Evolutionary conservation across 2,888 invertebrate genomes (phyloP).

Genomic region (Rhogogaster chlorosoma): DNA sequence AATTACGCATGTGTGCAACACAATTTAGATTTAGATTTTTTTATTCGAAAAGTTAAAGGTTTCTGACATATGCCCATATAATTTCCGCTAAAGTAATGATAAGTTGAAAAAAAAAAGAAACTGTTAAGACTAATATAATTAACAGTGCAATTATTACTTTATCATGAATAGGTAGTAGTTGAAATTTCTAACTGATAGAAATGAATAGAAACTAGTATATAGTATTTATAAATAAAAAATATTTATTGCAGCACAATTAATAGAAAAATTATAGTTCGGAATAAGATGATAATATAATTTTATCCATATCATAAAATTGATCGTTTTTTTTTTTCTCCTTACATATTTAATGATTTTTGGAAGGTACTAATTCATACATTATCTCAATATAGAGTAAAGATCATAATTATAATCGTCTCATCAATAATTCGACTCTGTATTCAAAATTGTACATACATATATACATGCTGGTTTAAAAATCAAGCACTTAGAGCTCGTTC

Average conservation of each 20-base stretch:
- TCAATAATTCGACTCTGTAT: neutral
- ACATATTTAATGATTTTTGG: neutral
- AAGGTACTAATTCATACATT: slow-evolving; percentile 24
- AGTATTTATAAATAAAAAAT: slow-evolving; percentile 41
- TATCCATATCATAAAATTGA: slow-evolving; percentile 22
- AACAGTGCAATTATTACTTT: neutral
- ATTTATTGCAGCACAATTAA: slow-evolving; percentile 35
- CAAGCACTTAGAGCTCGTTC: slow-evolving; percentile 24
- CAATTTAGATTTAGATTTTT: no score
- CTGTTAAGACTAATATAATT: neutral
- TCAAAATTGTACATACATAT: slow-evolving; percentile 12
- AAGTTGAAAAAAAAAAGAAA: neutral
- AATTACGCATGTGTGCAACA: no score
- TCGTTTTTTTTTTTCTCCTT: neutral
- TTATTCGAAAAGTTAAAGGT: no score
- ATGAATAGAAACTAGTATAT: neutral
- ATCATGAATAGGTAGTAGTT: neutral
- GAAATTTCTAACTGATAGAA: neutral
- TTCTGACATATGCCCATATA: no score
- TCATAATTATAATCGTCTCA: neutral
- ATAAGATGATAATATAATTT: neutral
- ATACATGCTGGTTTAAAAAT: slow-evolving; percentile 3
- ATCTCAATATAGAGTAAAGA: neutral
- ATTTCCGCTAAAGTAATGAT: neutral
- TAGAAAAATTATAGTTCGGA: slow-evolving; percentile 37